Evolutionary conservation across 2,888 invertebrate genomes (phyloP), one percentile per base, ranked within the genome.

Genomic region (Callyntrura guangdongensis): DNA sequence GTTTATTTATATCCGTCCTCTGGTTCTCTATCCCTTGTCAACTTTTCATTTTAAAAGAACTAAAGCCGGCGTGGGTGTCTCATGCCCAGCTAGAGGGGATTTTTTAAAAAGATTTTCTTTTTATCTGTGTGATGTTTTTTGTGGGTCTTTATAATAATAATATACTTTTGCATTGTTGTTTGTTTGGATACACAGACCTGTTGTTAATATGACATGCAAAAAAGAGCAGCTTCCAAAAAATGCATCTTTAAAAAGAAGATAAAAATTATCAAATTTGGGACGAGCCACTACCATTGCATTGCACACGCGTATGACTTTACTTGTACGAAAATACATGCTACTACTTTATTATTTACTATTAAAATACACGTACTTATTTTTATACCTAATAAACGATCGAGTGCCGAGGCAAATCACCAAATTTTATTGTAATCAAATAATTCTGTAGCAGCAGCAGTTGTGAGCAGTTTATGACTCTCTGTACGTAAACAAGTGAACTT

Each of bases 21-120:
- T 47, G 27, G 69, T 69, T 6, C 56, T 69, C 20, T n/a, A n/a
- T n/a, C n/a, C n/a, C n/a, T n/a, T 20, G 47, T 53, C 85, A 85
- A 82, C 79, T 69, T 88, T 36, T 88, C 49, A 49, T 86, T 85
- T 27, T 86, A 36, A 59, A 72, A 83, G 49, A n/a, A 61, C 61
- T 27, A 79, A 56, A 83, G 74, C 74, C 83, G 83, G 83, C 83
- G 83, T 89, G 83, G 88, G 88, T 89, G 88, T 89, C 82, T 47
- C 59, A 59, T 89, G 69, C 83, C 9, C 67, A 69, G 88, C 83
- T 74, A 59, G 59, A 72, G 83, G 83, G 56, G 74, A 83, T 82
- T 72, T 49, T 25, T 83, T 36, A 36, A 74, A 53, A 36, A 74
- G 45, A 87, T 27, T 86, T 74, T 79, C 61, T 64, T 49, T 79